Evolutionary conservation across 2,797 vertebrate genomes (phyloP).

Genomic region (Helarctos malayanus): DNA sequence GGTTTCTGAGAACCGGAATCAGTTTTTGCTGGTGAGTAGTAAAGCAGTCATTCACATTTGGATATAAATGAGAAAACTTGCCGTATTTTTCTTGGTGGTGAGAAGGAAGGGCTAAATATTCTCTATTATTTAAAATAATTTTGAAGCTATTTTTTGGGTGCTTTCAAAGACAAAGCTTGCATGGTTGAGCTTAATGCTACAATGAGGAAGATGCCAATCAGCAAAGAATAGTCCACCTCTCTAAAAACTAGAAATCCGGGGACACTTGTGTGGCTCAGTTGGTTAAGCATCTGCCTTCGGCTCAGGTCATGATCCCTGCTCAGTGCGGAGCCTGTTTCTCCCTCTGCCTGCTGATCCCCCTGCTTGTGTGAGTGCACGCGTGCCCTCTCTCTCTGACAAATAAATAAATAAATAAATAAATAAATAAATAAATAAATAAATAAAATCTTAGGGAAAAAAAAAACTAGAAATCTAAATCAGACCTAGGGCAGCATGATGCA

Average conservation of each 20-base stretch:
- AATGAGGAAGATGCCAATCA: neutral
- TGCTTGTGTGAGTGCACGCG: too few species aligned
- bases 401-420: too few species aligned
- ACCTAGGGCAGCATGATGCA: neutral
- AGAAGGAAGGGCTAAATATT: neutral
- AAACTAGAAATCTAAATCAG: neutral
- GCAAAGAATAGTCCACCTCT: neutral
- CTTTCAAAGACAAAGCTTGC: slow-evolving; percentile 34
- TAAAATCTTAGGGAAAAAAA: too few species aligned
- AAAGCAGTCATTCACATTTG: neutral
- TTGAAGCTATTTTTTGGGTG: neutral
- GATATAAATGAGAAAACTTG: neutral
- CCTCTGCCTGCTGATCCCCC: too few species aligned
- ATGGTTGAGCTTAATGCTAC: neutral
- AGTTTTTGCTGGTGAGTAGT: neutral
- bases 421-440: too few species aligned
- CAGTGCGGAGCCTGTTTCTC: too few species aligned
- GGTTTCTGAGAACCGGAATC: neutral
- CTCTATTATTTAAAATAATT: slow-evolving; percentile 36
- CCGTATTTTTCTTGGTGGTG: neutral
- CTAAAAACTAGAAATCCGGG: neutral
- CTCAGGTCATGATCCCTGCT: too few species aligned
- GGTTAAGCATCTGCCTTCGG: too few species aligned
- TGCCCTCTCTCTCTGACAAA: too few species aligned
- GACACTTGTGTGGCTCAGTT: too few species aligned